Evolutionary conservation across 2,797 vertebrate genomes (phyloP), one percentile per base, ranked within the genome.

Genomic region (Peromyscus nudipes): DNA sequence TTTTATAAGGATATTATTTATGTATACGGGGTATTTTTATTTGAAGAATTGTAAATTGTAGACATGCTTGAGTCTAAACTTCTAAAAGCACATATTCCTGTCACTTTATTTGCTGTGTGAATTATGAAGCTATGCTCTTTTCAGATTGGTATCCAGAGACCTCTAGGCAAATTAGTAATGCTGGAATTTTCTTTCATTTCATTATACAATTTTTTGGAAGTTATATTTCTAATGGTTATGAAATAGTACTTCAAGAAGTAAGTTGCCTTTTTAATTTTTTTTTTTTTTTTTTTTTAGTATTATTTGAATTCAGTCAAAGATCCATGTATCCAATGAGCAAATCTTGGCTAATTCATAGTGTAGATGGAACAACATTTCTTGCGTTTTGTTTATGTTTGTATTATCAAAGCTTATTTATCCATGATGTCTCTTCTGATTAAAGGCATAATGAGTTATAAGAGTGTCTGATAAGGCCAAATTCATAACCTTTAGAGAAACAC

Each of bases 1-100:
- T 96, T 97, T 97, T 96, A 96, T 93, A 96, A 94, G 96, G 76
- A 86, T 88, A 75, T 97, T 96, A 97, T 97, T 87, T 96, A 34
- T 73, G 76, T 87, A 92, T 95, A 98, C 55, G 92, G 92, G 89
- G 83, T 86, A 60, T 52, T 94, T 96, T 88, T 94, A 88, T 64
- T 73, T 79, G 91, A 95, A 90, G 95, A 93, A 94, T 79, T 95
- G 62, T 88, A 91, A 90, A 79, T 95, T 93, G 34, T 91, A 75
- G 93, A 93, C 96, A 76, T 62, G 87, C 96, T 97, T 90, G 94
- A 86, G 52, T 76, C 60, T 96, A 92, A 92, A 88, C 75, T 96
- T 96, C 87, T 92, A 76, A 96, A 94, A 96, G 71, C 65, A 85
- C 92, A 94, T 86, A 86, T 86, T 91, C 80, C 75, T 81, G 80